Evolutionary conservation across 2,888 invertebrate genomes (phyloP).

Genomic region (Drosophila quinaria): DNA sequence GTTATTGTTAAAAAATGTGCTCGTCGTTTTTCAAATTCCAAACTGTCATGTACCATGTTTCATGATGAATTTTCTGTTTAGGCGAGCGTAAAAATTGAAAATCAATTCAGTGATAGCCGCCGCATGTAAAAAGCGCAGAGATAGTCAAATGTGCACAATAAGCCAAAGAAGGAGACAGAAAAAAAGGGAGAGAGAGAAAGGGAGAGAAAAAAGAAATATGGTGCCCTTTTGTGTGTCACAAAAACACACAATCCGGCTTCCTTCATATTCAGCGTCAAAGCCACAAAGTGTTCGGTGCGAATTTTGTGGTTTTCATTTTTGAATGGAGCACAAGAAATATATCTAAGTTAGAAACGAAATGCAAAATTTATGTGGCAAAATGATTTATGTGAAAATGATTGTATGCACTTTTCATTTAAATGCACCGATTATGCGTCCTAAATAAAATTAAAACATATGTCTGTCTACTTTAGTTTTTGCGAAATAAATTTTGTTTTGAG

Average conservation of each 20-base stretch:
- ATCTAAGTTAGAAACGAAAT: constrained; percentile 10
- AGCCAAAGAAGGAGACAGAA: constrained; percentile 1
- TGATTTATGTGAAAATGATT: constrained; percentile 36
- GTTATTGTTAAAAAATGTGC: constrained; percentile 24
- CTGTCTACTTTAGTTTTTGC: background rate
- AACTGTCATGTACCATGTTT: constrained; percentile 44
- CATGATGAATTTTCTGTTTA: constrained; percentile 74
- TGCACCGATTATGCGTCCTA: constrained; percentile 21
- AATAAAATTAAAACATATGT: background rate
- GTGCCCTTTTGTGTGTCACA: constrained; percentile 20
- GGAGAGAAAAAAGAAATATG: constrained; percentile 26
- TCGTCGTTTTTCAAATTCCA: constrained; percentile 20
- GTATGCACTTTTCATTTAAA: constrained; percentile 5
- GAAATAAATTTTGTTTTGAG: background rate
- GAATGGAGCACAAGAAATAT: constrained; percentile 13
- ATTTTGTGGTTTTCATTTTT: constrained; percentile 26
- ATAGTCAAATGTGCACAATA: constrained; percentile 50
- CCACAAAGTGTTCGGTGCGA: constrained; percentile 23
- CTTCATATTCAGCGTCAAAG: constrained; percentile 5
- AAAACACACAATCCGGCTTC: background rate
- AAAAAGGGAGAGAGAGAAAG: background rate
- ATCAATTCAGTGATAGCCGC: constrained; percentile 62
- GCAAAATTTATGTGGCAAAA: constrained; percentile 19
- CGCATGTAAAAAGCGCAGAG: constrained; percentile 57
- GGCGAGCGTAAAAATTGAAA: constrained; percentile 79